A percentile compares a stretch with the other conserved stretches of the same genome.
phyloP scores from a whole-genome alignment of 1,140 invertebrate genomes.

The Megalopta genalis region DNA sequence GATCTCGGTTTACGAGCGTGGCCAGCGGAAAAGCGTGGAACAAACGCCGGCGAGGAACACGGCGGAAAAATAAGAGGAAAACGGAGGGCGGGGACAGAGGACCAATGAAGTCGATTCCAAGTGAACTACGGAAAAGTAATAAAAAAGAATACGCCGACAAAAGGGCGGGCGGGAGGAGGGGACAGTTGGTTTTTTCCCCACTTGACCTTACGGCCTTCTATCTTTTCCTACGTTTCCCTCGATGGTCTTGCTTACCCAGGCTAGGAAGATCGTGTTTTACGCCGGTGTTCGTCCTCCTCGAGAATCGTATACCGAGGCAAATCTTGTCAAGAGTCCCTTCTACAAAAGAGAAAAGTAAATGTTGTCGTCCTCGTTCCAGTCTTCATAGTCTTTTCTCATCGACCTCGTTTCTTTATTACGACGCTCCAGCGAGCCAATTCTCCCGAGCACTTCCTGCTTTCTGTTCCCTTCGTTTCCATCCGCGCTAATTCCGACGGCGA shows the following conservation, averaged over 20 bases:
- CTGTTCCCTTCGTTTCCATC: neutral
- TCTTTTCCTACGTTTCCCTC: slow-evolving; percentile 12
- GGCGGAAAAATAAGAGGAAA: slow-evolving; percentile 2
- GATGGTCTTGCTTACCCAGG: slow-evolving; percentile 15
- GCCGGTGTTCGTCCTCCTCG: slow-evolving; percentile 17
- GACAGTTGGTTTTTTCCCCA: slow-evolving; percentile 8
- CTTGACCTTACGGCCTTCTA: slow-evolving; percentile 14
- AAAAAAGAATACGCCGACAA: slow-evolving; percentile 19
- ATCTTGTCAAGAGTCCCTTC: slow-evolving; percentile 46
- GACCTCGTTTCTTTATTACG: slow-evolving; percentile 33
- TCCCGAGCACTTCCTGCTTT: slow-evolving; percentile 1
- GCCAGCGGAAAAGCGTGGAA: slow-evolving; percentile 26
- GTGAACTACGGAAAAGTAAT: slow-evolving; percentile 31
- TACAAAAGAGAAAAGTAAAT: slow-evolving; percentile 43
- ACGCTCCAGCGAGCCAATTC: slow-evolving; percentile 10
- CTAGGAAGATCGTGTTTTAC: slow-evolving; percentile 46
- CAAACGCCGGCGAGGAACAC: neutral
- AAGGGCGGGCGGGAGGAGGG: too few relatives aligned
- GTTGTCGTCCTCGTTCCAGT: slow-evolving; percentile 19
- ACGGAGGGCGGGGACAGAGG: neutral
- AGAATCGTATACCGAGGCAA: slow-evolving; percentile 44
- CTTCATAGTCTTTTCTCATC: slow-evolving; percentile 10
- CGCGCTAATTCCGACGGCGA: neutral
- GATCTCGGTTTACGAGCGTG: slow-evolving; percentile 37
- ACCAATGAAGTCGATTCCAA: slow-evolving; percentile 31